Base-by-base conservation (phyloP, 2,888 invertebrate species). In the Pantelozetes paolii region DNA sequence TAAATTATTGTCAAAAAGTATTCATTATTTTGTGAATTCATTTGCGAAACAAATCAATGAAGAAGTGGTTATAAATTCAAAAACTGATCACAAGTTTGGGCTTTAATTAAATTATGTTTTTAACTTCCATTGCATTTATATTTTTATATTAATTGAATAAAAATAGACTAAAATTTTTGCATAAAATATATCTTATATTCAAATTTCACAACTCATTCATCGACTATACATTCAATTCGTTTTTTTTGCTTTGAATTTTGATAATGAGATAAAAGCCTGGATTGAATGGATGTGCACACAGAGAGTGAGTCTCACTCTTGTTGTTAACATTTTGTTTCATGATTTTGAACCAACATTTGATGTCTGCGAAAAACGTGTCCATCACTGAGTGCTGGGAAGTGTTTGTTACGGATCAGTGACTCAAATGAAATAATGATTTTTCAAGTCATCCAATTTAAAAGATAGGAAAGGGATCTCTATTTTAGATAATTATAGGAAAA, bases 191-290 rank as follows among this genome's bases (percentile, higher is more conserved):
- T n/a, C n/a, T n/a, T n/a, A n/a, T n/a, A n/a, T n/a, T n/a, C n/a
- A n/a, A n/a, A n/a, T n/a, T n/a, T n/a, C n/a, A n/a, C n/a, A n/a
- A n/a, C n/a, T n/a, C n/a, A n/a, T n/a, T n/a, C n/a, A n/a, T n/a
- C n/a, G n/a, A n/a, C n/a, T n/a, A n/a, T 9, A 36, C 36, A 36
- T 36, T 9, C 36, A 36, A 36, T 36, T 36, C 36, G 15, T 32
- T 59, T 59, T 3, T 30, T 32, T 28, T 30, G 18, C 30, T 30
- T 8, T 6, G 30, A 59, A 59, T 28, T 32, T 28, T 30, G 15
- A 59, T 59, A 32, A 59, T 54, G 30, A 59, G 59, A 59, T 59
- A 59, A 59, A 59, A 59, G 59, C 59, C 5, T 59, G 15, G 15
- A 23, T 59, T 59, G 18, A 30, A 59, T 59, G 28, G 30, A 30